Evolutionary conservation across 2,113 vertebrate genomes (phyloP), one percentile per base, ranked within the genome.

Genomic region (Ornithorhynchus anatinus): DNA sequence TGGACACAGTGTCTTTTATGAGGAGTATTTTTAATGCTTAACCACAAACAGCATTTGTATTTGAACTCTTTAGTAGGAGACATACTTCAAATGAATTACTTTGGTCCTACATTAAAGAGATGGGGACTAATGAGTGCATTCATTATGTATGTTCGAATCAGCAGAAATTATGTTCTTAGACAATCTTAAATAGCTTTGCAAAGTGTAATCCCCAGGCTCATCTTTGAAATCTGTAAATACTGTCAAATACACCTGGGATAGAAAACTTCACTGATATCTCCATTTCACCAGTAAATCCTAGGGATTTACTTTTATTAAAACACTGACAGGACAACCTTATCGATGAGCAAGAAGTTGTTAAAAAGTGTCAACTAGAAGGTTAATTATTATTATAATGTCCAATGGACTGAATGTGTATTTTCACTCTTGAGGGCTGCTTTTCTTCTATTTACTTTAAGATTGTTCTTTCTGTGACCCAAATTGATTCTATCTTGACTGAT

Each of bases 41-140:
- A 36, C 60, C 59, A 54, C 58, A 75, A 81, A 84, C 9, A 39
- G 5, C 9, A 62, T 35, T 80, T 78, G 69, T 64, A 75, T 81
- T 51, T 50, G 12, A 73, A 72, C 23, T 35, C 59, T 78, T 5
- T 60, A 35, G 33, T 33, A 56, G 22, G 17, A 50, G 35, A 16
- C 47, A 39, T 31, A 5, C 43, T 69, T 70, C 8, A 56, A 52
- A 40, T 43, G 59, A 77, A 66, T 6, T 57, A 6, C 16, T 43
- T 6, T n/a, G 20, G 39, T 45, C 9, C 62, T 38, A 59, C 54
- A 10, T 10, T n/a, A 68, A 68, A 27, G 14, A 82, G n/a, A 20
- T 39, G 36, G 33, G 53, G 10, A 50, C n/a, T 33, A 45, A 42
- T 1, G 39, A 8, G 20, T 32, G 31, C 52, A 57, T 64, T 79